phyloP scores from a whole-genome alignment of 2,113 vertebrate genomes.

The Gallinago undulata region DNA sequence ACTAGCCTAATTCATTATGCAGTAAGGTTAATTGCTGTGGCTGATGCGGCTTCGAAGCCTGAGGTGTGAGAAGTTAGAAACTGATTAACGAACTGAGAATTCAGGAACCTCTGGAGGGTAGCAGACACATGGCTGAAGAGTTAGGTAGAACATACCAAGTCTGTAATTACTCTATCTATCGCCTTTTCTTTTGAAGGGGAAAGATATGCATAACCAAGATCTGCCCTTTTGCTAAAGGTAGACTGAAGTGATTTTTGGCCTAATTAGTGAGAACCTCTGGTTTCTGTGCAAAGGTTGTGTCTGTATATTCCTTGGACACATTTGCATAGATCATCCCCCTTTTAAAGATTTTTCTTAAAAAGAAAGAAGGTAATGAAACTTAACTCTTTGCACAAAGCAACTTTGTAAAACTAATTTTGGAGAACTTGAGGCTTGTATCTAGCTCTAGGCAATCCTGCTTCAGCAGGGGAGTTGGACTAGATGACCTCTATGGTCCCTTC shows the following conservation, averaged over 20 bases:
- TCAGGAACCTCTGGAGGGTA: background rate
- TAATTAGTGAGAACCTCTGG: background rate
- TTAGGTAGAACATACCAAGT: background rate
- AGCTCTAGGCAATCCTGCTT: no score
- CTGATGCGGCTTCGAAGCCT: no score
- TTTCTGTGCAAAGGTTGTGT: background rate
- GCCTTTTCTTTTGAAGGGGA: background rate
- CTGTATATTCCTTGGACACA: background rate
- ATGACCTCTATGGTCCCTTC: no score
- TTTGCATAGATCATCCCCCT: background rate
- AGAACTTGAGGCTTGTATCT: background rate
- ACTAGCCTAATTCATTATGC: background rate
- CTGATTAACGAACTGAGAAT: background rate
- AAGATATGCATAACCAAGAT: background rate
- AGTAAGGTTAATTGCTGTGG: background rate
- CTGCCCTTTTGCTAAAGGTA: background rate
- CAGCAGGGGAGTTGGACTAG: no score
- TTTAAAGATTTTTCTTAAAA: background rate
- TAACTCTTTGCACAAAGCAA: background rate
- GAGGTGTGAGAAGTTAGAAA: background rate
- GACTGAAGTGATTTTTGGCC: background rate
- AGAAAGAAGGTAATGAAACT: background rate
- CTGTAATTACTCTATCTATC: fast-evolving
- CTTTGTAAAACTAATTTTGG: background rate
- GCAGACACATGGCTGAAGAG: background rate